These are phyloP conservation scores for Nothobranchius kuhntae DNA, from an alignment of 2,113 vertebrate genomes.

Conservation along the genomic window DNA sequence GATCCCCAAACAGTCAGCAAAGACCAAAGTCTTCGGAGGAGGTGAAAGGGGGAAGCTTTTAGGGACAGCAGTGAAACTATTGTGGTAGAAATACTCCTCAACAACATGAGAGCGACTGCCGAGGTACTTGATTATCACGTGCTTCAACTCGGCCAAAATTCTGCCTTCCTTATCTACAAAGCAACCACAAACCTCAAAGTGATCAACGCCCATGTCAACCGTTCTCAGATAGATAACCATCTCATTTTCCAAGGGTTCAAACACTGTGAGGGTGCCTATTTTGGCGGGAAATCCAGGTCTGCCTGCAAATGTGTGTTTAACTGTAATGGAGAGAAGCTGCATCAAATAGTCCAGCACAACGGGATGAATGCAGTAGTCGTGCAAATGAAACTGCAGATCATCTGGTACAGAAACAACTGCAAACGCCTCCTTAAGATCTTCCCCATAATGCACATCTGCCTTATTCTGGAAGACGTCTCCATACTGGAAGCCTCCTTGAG, in stretches of 20 bases:
- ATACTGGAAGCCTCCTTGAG: conserved; percentile 82
- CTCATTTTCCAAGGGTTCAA: conserved; percentile 80
- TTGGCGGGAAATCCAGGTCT: conserved; percentile 78
- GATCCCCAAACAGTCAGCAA: conserved; percentile 81
- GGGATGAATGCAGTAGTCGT: conserved; percentile 84
- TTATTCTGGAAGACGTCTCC: conserved; percentile 80
- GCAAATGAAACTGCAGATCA: conserved; percentile 68
- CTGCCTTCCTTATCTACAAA: conserved; percentile 80
- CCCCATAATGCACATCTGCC: conserved; percentile 77
- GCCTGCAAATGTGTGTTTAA: conserved; percentile 45
- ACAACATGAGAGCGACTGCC: conserved; percentile 65
- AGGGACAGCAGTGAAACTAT: conserved; percentile 70
- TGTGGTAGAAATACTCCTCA: conserved; percentile 82
- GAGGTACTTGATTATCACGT: conserved; percentile 75
- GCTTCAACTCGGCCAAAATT: conserved; percentile 81
- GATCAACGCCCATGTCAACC: conserved; percentile 64
- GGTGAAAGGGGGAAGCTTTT: neutral
- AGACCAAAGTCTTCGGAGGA: conserved; percentile 77
- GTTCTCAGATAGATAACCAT: conserved; percentile 85
- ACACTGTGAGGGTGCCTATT: conserved; percentile 82
- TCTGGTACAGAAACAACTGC: conserved; percentile 76
- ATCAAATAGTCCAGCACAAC: conserved; percentile 85
- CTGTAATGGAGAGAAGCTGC: conserved; percentile 77
- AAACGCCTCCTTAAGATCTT: conserved; percentile 81
- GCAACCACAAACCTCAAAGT: conserved; percentile 83